Evolutionary conservation across 2,888 invertebrate genomes (phyloP).

Genomic region (Linyphia triangularis): DNA sequence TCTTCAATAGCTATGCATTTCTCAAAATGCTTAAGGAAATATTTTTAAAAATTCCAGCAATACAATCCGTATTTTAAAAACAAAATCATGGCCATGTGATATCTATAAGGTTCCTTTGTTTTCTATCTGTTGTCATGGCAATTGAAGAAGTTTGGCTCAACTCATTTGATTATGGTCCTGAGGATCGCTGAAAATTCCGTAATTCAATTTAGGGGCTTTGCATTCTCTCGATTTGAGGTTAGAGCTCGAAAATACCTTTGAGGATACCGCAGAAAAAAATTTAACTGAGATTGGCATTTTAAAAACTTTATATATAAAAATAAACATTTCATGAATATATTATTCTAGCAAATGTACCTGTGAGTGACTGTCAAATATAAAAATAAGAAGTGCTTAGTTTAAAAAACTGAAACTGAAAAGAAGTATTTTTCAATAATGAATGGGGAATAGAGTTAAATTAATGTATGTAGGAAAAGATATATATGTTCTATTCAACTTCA

Average conservation of each 20-base stretch:
- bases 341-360: too few species aligned
- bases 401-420: too few species aligned
- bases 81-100: not conserved
- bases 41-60: not conserved
- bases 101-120: constrained; percentile 16
- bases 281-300: constrained; percentile 15
- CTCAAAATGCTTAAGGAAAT: not conserved
- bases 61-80: constrained; percentile 14
- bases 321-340: too few species aligned
- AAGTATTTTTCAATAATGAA: too few species aligned
- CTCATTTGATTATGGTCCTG: constrained; percentile 51
- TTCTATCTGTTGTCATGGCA: constrained; percentile 28
- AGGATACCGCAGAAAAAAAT: not conserved
- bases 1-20: too few species aligned
- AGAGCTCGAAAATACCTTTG: constrained; percentile 14
- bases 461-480: too few species aligned
- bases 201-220: constrained; percentile 37
- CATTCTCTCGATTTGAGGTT: not conserved
- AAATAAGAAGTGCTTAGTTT: too few species aligned
- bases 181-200: constrained; percentile 41
- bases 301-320: too few species aligned
- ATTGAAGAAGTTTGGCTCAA: constrained; percentile 16
- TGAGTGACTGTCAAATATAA: too few species aligned
- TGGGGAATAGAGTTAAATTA: too few species aligned
- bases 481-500: too few species aligned